Conservation (phyloP, 2,888 invertebrate species). For the Cheilosia scutellata region DNA sequence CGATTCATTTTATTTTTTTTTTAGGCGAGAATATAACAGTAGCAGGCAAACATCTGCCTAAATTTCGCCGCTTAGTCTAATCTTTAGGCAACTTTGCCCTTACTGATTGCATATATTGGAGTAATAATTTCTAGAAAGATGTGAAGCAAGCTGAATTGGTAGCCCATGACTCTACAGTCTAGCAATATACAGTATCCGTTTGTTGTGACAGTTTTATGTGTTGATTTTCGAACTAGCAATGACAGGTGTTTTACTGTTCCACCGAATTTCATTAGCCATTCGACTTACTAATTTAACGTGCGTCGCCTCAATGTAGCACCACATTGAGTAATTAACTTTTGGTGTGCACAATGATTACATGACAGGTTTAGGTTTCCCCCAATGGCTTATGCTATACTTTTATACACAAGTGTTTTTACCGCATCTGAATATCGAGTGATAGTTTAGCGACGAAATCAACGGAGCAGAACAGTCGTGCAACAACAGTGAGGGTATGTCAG, state of each 20-base stretch:
- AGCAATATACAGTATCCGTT: background rate
- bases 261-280: slow-evolving; percentile 20
- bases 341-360: slow-evolving; percentile 41
- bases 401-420: slow-evolving; percentile 33
- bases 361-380: slow-evolving; percentile 62
- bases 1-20: slow-evolving; percentile 27
- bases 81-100: background rate
- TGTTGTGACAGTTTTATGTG: slow-evolving; percentile 39
- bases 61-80: background rate
- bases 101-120: slow-evolving; percentile 1
- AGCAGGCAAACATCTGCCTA: slow-evolving; percentile 50
- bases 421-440: slow-evolving; percentile 66
- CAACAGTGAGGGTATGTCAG: slow-evolving; percentile 28
- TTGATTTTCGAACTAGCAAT: background rate
- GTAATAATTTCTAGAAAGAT: background rate
- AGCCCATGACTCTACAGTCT: too few relatives aligned
- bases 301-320: slow-evolving; percentile 49
- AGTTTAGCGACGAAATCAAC: slow-evolving; percentile 73
- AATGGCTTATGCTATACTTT: background rate
- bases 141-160: too few relatives aligned
- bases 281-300: slow-evolving; percentile 39
- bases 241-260: slow-evolving; percentile 48
- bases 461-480: slow-evolving; percentile 56
- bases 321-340: slow-evolving; percentile 59
- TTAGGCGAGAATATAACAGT: background rate